These are phyloP conservation scores for Channa maculata DNA, from an alignment of 2,113 vertebrate genomes.

Conservation along the genomic window DNA sequence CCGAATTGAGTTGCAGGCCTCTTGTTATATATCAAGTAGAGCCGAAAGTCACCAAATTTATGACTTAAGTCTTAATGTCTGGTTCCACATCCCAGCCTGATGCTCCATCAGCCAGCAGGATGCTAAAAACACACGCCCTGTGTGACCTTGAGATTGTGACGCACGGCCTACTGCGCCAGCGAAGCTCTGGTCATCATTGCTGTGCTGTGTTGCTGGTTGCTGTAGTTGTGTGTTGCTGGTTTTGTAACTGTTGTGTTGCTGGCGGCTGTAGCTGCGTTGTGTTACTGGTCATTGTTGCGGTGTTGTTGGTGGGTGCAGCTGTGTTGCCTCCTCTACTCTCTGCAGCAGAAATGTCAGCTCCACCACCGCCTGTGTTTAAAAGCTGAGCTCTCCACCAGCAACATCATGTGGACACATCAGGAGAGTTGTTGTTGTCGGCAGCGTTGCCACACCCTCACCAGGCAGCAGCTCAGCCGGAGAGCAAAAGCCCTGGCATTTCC, in stretches of 20 bases:
- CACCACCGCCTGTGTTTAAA: not conserved
- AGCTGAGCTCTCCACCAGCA: slow-evolving; percentile 8
- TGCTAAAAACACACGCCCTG: no score
- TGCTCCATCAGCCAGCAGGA: no score
- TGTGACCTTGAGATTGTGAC: no score
- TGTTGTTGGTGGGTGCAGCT: not conserved
- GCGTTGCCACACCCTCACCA: slow-evolving; percentile 22
- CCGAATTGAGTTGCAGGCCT: no score
- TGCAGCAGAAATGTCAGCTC: slow-evolving; percentile 19
- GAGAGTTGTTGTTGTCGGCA: not conserved
- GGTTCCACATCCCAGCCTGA: no score
- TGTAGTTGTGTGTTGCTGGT: not conserved
- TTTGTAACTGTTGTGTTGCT: not conserved
- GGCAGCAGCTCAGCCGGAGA: slow-evolving; percentile 21
- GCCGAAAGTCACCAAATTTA: no score
- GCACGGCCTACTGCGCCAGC: no score
- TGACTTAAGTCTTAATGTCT: no score
- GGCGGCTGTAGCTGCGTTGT: not conserved
- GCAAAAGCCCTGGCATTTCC: slow-evolving; percentile 66
- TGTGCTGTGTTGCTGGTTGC: not conserved
- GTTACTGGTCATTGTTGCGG: not conserved
- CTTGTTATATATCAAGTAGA: no score
- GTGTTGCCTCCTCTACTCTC: not conserved
- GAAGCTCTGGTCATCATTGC: no score
- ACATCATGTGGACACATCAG: slow-evolving; percentile 1